Conservation (phyloP, 2,113 vertebrate species). For the Leucopsar rothschildi region DNA sequence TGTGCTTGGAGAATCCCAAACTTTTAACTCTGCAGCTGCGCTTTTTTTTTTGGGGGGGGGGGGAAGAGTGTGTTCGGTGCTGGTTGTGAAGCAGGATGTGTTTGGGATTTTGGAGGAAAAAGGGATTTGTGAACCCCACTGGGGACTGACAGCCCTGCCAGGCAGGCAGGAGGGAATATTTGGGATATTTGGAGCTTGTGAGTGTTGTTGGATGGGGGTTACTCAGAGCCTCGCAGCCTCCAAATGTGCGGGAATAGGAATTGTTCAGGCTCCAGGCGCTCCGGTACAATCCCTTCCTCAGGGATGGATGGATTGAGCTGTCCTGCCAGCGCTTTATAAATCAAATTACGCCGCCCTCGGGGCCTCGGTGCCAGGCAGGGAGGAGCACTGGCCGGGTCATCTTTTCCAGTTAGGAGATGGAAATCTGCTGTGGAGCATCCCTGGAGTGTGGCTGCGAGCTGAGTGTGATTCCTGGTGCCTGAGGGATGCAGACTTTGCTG, state of each 20-base stretch:
- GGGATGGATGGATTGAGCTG: not conserved
- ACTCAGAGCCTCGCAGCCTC: accelerated
- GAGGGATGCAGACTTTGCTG: not conserved
- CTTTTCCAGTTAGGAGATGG: not conserved
- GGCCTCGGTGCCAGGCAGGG: not conserved
- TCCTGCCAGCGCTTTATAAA: not conserved
- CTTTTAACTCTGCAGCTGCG: not conserved
- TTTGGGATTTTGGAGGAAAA: not conserved
- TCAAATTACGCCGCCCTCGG: not conserved
- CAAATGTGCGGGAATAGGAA: not conserved
- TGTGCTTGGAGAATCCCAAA: not conserved
- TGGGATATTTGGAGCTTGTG: not conserved
- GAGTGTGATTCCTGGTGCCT: accelerated
- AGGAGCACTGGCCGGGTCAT: not conserved
- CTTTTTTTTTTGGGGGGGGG: too few relatives aligned
- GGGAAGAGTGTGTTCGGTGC: accelerated
- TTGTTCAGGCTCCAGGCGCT: not conserved
- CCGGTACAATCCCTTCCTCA: not conserved
- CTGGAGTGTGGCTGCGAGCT: not conserved
- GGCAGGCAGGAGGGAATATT: not conserved
- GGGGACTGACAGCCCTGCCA: not conserved
- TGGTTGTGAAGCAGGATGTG: not conserved
- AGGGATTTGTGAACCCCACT: accelerated
- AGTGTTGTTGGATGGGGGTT: not conserved
- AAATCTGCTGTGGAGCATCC: not conserved